phyloP scores from a whole-genome alignment of 2,113 vertebrate genomes.

The Callithrix jacchus region DNA sequence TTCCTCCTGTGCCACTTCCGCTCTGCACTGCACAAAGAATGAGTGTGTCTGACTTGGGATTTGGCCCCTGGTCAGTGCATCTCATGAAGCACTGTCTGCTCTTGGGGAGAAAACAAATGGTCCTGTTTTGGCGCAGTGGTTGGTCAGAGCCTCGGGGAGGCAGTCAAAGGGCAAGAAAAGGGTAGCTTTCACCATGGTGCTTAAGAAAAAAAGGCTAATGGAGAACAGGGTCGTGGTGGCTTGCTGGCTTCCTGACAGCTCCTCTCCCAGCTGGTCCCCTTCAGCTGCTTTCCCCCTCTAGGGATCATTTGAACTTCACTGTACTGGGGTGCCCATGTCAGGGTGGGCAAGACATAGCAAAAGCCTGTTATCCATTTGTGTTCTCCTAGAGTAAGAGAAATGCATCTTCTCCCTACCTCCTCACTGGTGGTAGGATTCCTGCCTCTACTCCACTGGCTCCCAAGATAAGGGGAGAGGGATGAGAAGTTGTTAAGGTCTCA shows the following conservation, averaged over 20 bases:
- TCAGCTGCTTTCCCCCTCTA: background rate
- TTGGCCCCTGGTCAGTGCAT: background rate
- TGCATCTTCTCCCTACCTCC: background rate
- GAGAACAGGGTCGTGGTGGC: background rate
- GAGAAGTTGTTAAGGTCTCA: background rate
- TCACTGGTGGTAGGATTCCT: background rate
- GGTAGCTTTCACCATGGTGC: background rate
- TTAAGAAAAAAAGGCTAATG: background rate
- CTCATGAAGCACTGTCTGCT: conserved; percentile 8
- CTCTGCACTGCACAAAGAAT: background rate
- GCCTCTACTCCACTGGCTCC: background rate
- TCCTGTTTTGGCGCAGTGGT: background rate
- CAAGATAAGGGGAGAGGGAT: background rate
- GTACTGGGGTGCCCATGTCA: background rate
- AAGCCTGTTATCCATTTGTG: background rate
- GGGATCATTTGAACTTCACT: background rate
- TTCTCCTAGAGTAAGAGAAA: background rate
- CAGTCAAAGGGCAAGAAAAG: background rate
- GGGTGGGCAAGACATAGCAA: background rate
- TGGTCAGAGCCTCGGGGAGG: background rate
- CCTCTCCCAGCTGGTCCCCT: background rate
- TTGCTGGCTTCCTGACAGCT: background rate
- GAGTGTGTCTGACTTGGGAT: background rate
- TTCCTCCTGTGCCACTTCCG: background rate
- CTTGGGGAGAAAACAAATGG: background rate